Conservation (phyloP, 2,113 vertebrate genomes). For the Epinephelus moara region DNA sequence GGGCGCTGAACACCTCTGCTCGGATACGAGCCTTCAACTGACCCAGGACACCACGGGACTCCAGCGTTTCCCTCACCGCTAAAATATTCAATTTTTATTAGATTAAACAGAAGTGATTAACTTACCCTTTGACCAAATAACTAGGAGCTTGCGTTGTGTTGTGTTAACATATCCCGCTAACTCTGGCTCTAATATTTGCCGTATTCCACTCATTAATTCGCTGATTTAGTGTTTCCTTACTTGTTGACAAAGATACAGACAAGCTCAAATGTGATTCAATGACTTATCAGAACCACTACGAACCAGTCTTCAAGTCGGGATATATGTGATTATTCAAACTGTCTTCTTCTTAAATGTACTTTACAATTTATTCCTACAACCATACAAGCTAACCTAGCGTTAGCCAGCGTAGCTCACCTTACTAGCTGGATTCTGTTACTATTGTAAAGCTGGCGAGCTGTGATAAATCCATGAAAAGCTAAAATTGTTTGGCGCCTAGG, state of each 20-base stretch:
- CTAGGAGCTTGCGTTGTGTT: not conserved
- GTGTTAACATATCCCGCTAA: rapidly evolving
- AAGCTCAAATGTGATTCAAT: not conserved
- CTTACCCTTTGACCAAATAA: rapidly evolving
- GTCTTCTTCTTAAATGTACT: not conserved
- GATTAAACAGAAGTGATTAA: not conserved
- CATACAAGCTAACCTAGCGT: not conserved
- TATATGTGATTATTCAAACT: not conserved
- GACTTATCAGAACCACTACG: rapidly evolving
- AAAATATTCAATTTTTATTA: not conserved
- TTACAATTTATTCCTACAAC: not conserved
- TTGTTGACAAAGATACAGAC: too few relatives aligned
- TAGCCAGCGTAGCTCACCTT: not conserved
- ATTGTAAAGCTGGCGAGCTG: not conserved
- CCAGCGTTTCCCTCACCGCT: conserved; percentile 93
- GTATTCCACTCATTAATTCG: not conserved
- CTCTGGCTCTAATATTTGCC: not conserved
- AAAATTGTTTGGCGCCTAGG: rapidly evolving
- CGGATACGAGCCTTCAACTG: conserved; percentile 92
- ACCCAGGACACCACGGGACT: conserved; percentile 89
- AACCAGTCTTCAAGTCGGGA: not conserved
- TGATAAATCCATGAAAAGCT: not conserved
- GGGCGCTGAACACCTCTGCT: conserved; percentile 93
- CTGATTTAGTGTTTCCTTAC: not conserved
- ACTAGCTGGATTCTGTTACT: not conserved